Evolutionary conservation across 2,797 vertebrate species (phyloP).

Genomic region (Coracias cyanogaster): DNA sequence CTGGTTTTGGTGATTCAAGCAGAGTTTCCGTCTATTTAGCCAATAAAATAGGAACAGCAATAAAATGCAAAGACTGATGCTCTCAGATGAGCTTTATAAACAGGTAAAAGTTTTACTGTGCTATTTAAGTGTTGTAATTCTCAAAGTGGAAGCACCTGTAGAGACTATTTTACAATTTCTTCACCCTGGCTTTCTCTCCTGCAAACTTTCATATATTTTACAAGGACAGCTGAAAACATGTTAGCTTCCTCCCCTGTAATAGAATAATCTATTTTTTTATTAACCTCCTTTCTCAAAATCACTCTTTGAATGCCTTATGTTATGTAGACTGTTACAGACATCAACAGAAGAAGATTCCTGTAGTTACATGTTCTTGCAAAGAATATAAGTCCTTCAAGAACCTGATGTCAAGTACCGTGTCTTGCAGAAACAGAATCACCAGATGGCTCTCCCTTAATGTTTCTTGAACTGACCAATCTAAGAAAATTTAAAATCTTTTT

Average conservation of each 20-base stretch:
- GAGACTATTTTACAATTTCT: background rate
- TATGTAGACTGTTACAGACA: background rate
- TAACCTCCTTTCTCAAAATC: background rate
- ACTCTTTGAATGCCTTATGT: background rate
- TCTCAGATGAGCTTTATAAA: background rate
- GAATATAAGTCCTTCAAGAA: background rate
- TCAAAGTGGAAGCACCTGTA: background rate
- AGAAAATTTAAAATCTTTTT: background rate
- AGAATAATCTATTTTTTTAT: background rate
- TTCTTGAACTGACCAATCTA: background rate
- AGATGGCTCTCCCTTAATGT: background rate
- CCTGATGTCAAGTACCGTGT: background rate
- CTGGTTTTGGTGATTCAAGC: background rate
- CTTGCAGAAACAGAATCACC: background rate
- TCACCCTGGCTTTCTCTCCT: background rate
- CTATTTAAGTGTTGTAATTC: background rate
- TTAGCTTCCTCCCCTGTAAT: background rate
- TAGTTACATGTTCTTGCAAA: background rate
- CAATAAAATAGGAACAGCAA: background rate
- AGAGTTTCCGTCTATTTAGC: background rate
- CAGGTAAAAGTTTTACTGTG: background rate
- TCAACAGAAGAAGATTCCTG: background rate
- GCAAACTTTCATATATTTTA: background rate
- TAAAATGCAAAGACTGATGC: background rate
- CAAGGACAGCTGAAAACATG: background rate